These are phyloP conservation scores for Xenopus tropicalis DNA, from an alignment of 2,113 vertebrate species.

Conservation along the genomic window UCB_Xtro_10.0 CM004443.2:214219501-214220000, in stretches of 20 bases:
- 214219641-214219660: not conserved
- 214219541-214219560: not conserved
- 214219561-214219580: not conserved
- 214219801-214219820: conserved; percentile 66
- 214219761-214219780: conserved; percentile 62
- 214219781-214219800: conserved; percentile 82
- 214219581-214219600: not conserved
- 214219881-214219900: conserved; percentile 57
- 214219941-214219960: conserved; percentile 87
- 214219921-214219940: conserved; percentile 82
- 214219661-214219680: not conserved
- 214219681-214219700: conserved; percentile 44
- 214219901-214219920: conserved; percentile 80
- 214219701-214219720: not conserved
- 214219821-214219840: conserved; percentile 50
- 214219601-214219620: not conserved
- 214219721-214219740: not conserved
- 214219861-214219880: conserved; percentile 56
- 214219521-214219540: not conserved
- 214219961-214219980: conserved; percentile 87
- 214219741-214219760: conserved; percentile 25
- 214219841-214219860: conserved; percentile 50
- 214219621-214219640: not conserved
- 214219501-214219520: not conserved
- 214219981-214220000: conserved; percentile 89